Evolutionary conservation across 1,140 invertebrate genomes (phyloP), one percentile per base, ranked within the genome.

Genomic region (Leucophenga varia): DNA sequence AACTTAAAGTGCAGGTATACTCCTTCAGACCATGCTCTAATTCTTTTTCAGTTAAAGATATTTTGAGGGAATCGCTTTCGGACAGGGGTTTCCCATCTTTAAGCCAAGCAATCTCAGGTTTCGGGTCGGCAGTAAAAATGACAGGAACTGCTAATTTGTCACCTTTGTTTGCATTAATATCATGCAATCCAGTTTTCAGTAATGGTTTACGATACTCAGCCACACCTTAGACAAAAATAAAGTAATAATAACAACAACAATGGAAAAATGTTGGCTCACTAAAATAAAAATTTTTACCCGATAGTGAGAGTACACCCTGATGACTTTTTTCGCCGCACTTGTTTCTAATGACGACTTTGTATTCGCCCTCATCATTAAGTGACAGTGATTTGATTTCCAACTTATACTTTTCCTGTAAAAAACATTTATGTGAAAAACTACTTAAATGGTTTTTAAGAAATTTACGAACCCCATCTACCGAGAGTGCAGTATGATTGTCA

Each of bases 121-220:
- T 72, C 0, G 90, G 93, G 78, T 94, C 89, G 14, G 87, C 93
- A 32, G 86, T 85, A 43, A 95, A 84, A 17, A 88, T 81, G 13
- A 88, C 85, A 21, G 81, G 82, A 49, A 95, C 83, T n/a, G 82
- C 82, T 2, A 86, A 86, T 89, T 86, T 54, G 82, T 82, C 28
- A 85, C 84, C 41, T 83, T 85, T 57, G 82, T 79, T 44, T 86
- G 61, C 38, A 25, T 68, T 67, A 28, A 65, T 57, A 38, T 75
- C 85, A 50, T 81, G 77, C 5, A 94, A 74, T 1, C 84, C 84
- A 22, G 80, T 79, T 21, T 80, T 80, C 58, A 94, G 82, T 59
- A 86, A 86, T 0, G 92, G 92, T 53, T 85, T 85, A 30, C 89
- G 80, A 19, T 89, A 81, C 20, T 91, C 87, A 34, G 82, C 81